Evolutionary conservation across 2,113 vertebrate genomes (phyloP).

Genomic region (Bos taurus): ARS-UCD2.0 NC_037340.1:69809001-69809500

Average conservation of each 20-base stretch:
- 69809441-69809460: slow-evolving; percentile 95
- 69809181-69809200: background rate
- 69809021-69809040: background rate
- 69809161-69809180: background rate
- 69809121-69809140: background rate
- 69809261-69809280: background rate
- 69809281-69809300: background rate
- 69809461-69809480: slow-evolving; percentile 98
- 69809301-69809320: background rate
- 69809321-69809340: slow-evolving; percentile 85
- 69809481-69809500: slow-evolving; percentile 86
- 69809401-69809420: slow-evolving; percentile 90
- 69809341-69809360: slow-evolving; percentile 99
- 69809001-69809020: background rate
- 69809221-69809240: background rate
- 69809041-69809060: background rate
- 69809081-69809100: background rate
- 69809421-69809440: slow-evolving; percentile 93
- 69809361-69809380: slow-evolving; percentile 91
- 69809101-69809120: background rate
- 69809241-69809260: background rate
- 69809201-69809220: background rate
- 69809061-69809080: background rate
- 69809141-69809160: background rate
- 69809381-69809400: slow-evolving; percentile 96